A percentile compares a stretch with the other conserved stretches of the same genome.
These are phyloP conservation scores for Sterrhoptilus dennistouni DNA, from an alignment of 2,113 vertebrate genomes.

Conservation along the genomic window DNA sequence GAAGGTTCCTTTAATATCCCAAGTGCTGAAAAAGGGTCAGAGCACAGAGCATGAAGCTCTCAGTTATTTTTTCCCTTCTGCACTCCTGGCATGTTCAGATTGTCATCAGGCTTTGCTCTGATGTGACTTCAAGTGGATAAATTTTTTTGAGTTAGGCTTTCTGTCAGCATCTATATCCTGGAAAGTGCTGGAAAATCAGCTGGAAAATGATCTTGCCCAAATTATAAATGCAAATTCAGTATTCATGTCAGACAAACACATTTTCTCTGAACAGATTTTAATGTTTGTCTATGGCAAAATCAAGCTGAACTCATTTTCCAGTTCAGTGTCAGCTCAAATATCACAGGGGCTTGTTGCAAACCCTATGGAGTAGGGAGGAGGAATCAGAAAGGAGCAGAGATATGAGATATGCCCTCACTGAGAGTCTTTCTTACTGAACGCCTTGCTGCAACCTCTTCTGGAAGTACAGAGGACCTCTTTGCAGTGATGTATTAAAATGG, in stretches of 20 bases:
- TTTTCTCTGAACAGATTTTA: slow-evolving; percentile 7
- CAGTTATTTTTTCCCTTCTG: neutral
- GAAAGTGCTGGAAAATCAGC: neutral
- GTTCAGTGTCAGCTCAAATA: neutral
- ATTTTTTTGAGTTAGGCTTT: neutral
- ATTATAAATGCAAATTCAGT: slow-evolving; percentile 33
- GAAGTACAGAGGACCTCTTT: neutral
- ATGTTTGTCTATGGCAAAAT: slow-evolving; percentile 5
- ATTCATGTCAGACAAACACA: neutral
- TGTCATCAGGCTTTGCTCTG: neutral
- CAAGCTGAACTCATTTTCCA: slow-evolving; percentile 21
- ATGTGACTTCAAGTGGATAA: neutral
- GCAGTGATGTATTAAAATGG: neutral
- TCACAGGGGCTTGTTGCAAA: neutral
- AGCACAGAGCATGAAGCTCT: neutral
- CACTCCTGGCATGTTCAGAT: neutral
- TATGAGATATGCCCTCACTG: neutral
- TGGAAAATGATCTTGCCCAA: neutral
- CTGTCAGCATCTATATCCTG: neutral
- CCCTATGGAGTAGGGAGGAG: neutral
- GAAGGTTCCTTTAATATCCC: neutral
- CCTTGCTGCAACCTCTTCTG: neutral
- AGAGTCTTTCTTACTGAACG: accelerated
- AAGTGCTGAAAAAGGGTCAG: neutral
- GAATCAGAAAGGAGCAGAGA: neutral